Evolutionary conservation across 2,888 invertebrate species (phyloP).

Genomic region (Thyatira batis): DNA sequence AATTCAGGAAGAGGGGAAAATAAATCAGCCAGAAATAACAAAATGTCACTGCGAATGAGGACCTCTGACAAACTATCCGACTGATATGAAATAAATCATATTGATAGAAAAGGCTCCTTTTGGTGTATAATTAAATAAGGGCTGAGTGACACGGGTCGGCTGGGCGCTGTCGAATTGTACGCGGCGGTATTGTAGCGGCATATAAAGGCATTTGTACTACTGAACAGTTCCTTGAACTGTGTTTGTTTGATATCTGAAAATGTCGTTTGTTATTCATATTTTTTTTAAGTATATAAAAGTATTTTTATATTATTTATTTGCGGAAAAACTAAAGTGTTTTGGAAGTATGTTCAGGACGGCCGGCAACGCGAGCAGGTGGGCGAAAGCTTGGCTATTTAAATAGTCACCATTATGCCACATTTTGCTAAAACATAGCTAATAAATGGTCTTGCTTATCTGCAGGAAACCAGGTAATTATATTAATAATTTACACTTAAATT

Average conservation of each 20-base stretch:
- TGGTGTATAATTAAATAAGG: conserved; percentile 10
- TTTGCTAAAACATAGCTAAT: no score
- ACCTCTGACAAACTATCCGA: conserved; percentile 5
- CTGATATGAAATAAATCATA: conserved; percentile 8
- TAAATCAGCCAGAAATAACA: conserved; percentile 1
- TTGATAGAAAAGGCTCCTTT: conserved; percentile 5
- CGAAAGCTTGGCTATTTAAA: no score
- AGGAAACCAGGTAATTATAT: no score
- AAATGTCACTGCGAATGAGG: conserved; percentile 17
- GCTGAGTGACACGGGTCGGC: conserved; percentile 5
- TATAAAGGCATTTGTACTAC: neutral
- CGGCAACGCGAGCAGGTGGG: no score
- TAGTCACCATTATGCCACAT: no score
- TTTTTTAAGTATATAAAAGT: no score
- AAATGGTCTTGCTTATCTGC: no score
- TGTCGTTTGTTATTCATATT: no score
- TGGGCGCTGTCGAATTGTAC: neutral
- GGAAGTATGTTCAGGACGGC: no score
- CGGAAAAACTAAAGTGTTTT: no score
- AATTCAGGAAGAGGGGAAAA: neutral
- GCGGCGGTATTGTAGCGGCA: neutral
- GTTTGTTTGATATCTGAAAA: neutral
- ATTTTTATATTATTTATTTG: no score
- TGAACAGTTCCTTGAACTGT: neutral
- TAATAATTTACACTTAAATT: no score